Conservation (phyloP, 2,113 vertebrate genomes). For the Pogona vitticeps region DNA sequence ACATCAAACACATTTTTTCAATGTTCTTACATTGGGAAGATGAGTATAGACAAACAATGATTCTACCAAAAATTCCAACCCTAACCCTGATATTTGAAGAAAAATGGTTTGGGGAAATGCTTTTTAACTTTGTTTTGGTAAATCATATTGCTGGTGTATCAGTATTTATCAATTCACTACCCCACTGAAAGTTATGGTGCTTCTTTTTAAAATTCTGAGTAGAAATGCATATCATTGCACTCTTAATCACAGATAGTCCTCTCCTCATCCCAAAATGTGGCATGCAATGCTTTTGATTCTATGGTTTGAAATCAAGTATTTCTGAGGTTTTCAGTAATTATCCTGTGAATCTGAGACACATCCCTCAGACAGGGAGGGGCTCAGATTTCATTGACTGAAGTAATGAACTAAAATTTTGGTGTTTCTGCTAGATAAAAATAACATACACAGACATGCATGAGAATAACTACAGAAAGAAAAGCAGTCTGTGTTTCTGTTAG, state of each 20-base stretch:
- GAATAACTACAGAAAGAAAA: slow-evolving; percentile 24
- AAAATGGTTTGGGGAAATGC: background rate
- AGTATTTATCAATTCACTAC: background rate
- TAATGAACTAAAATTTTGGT: slow-evolving; percentile 51
- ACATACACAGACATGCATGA: background rate
- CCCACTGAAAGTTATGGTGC: background rate
- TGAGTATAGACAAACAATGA: background rate
- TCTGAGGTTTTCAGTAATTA: background rate
- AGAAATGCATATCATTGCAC: background rate
- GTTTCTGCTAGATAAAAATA: slow-evolving; percentile 43
- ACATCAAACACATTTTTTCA: background rate
- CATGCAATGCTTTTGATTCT: too few relatives aligned
- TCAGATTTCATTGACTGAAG: slow-evolving; percentile 48
- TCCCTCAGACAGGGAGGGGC: slow-evolving; percentile 37
- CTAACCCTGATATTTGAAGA: too few relatives aligned
- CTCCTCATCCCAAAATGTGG: background rate
- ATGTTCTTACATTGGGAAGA: background rate
- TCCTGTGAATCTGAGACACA: slow-evolving; percentile 37
- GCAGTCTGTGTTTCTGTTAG: slow-evolving; percentile 1
- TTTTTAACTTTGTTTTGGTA: background rate
- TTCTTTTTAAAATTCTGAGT: background rate
- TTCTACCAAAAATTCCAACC: background rate
- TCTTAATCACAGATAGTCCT: background rate
- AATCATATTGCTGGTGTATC: background rate
- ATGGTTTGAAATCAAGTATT: background rate